Evolutionary conservation across 2,888 invertebrate species (phyloP).

Genomic region (Aethes cnicana): DNA sequence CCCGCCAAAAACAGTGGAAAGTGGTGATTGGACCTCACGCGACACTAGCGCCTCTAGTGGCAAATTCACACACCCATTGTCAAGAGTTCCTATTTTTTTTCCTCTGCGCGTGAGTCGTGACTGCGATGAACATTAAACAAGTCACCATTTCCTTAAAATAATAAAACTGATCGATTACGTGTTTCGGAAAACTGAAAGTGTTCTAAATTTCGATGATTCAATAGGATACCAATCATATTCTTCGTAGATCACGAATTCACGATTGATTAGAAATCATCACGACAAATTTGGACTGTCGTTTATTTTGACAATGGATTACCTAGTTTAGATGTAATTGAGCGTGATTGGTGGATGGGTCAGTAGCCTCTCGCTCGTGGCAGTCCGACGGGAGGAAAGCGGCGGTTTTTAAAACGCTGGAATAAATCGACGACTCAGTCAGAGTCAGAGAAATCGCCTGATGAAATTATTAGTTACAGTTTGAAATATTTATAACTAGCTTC

Average conservation of each 20-base stretch:
- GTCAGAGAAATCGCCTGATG: too few relatives aligned
- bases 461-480: too few relatives aligned
- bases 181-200: constrained; percentile 28
- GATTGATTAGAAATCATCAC: constrained; percentile 28
- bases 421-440: too few relatives aligned
- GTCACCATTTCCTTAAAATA: neutral
- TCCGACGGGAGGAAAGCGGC: constrained; percentile 7
- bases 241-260: constrained; percentile 25
- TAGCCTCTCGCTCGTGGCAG: constrained; percentile 13
- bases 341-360: constrained; percentile 20
- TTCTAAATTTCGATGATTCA: constrained; percentile 19
- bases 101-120: too few relatives aligned
- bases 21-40: too few relatives aligned
- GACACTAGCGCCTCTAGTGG: too few relatives aligned
- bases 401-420: neutral
- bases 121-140: too few relatives aligned
- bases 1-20: too few relatives aligned
- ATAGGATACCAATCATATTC: constrained; percentile 6
- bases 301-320: constrained; percentile 25
- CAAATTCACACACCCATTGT: too few relatives aligned
- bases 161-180: constrained; percentile 8
- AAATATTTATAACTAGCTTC: too few relatives aligned
- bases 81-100: too few relatives aligned
- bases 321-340: neutral
- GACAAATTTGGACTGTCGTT: neutral